A percentile compares a stretch with the other conserved stretches of the same genome.
Conservation (phyloP, 2,797 vertebrate genomes). For the Propithecus perrieri region DNA sequence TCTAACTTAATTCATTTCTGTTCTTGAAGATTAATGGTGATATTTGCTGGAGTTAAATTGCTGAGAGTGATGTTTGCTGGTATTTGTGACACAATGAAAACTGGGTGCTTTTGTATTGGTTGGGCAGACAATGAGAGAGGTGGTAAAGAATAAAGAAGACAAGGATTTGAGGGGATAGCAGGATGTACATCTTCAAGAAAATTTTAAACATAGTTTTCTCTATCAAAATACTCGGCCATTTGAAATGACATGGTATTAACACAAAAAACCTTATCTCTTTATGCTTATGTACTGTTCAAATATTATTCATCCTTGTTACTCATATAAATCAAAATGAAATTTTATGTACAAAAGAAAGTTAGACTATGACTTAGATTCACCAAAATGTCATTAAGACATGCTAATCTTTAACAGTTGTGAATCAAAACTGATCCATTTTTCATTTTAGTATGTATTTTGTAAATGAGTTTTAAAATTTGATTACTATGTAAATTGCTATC, state of each 20-base stretch:
- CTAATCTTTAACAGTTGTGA: neutral
- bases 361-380: neutral
- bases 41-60: neutral
- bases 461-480: neutral
- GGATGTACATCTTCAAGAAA: neutral
- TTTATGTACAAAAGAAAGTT: neutral
- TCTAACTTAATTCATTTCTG: neutral
- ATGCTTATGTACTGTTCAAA: neutral
- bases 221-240: neutral
- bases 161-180: neutral
- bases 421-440: neutral
- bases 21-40: neutral
- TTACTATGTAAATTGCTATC: neutral
- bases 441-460: slow-evolving; percentile 6
- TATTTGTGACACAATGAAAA: neutral
- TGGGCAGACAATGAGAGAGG: neutral
- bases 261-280: neutral
- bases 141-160: neutral
- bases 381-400: neutral
- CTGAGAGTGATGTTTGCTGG: neutral
- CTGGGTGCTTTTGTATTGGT: neutral
- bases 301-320: neutral
- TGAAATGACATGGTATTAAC: neutral
- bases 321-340: neutral
- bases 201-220: neutral